Conservation (phyloP, 1,140 invertebrate species). For the Ostrea denselamellosa region DNA sequence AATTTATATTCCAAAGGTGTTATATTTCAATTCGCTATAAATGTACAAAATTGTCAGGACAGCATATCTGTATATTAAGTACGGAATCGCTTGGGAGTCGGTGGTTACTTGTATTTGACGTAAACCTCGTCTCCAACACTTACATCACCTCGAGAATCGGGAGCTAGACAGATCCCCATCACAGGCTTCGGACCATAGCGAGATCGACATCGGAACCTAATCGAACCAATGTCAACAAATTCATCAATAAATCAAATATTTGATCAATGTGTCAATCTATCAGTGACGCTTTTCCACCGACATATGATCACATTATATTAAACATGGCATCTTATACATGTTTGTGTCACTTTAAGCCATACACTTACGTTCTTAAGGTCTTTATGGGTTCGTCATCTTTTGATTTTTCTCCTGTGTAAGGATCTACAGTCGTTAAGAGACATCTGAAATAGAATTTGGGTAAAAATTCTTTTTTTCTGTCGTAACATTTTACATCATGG, state of each 20-base stretch:
- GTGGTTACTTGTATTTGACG: constrained; percentile 51
- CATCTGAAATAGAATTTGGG: constrained; percentile 63
- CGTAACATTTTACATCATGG: no score
- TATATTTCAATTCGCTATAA: not conserved
- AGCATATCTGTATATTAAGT: not conserved
- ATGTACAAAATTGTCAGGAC: not conserved
- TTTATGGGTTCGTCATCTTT: constrained; percentile 74
- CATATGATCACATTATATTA: no score
- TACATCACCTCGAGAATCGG: constrained; percentile 59
- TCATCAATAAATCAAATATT: not conserved
- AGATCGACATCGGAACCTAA: constrained; percentile 56
- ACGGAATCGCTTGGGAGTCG: not conserved
- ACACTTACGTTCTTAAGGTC: constrained; percentile 73
- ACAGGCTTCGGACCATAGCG: constrained; percentile 59
- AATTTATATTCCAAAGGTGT: no score
- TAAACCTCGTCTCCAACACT: constrained; percentile 67
- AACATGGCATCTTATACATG: no score
- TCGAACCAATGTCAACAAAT: not conserved
- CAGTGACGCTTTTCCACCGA: no score
- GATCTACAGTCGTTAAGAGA: constrained; percentile 75
- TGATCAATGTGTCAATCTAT: not conserved
- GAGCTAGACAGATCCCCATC: constrained; percentile 63
- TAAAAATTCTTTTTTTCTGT: not conserved
- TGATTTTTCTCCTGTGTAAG: constrained; percentile 71
- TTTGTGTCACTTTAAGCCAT: not conserved